phyloP scores from a whole-genome alignment of 1,140 invertebrate species.

The Drosophila lacertosa region DNA sequence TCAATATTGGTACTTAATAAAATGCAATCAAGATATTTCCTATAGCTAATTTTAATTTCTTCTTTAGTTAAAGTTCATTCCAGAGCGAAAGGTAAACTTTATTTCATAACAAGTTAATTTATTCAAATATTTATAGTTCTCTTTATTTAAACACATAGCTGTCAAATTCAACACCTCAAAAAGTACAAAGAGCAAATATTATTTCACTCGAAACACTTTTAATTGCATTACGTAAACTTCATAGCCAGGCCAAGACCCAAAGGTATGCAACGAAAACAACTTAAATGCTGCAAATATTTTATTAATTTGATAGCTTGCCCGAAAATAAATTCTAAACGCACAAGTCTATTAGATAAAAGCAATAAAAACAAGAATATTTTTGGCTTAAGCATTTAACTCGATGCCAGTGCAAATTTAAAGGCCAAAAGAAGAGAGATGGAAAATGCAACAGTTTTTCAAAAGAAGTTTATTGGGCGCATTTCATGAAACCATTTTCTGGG shows the following conservation, averaged over 20 bases:
- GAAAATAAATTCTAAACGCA: not conserved
- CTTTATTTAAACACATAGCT: too few species aligned
- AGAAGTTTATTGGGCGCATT: slow-evolving; percentile 53
- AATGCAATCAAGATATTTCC: too few species aligned
- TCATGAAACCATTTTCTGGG: slow-evolving; percentile 44
- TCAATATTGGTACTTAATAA: too few species aligned
- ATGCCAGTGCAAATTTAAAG: not conserved
- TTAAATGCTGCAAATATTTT: not conserved
- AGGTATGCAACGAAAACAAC: not conserved
- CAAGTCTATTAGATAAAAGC: not conserved
- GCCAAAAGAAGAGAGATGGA: slow-evolving; percentile 30
- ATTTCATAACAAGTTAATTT: too few species aligned
- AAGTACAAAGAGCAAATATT: too few species aligned
- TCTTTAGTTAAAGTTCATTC: too few species aligned
- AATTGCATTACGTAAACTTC: not conserved
- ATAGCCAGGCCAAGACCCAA: not conserved
- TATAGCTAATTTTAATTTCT: too few species aligned
- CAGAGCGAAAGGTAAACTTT: too few species aligned
- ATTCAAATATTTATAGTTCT: too few species aligned
- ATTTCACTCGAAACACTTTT: too few species aligned
- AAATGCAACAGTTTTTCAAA: slow-evolving; percentile 61
- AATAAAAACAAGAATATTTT: not conserved
- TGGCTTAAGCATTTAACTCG: not conserved
- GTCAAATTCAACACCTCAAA: too few species aligned
- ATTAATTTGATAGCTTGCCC: not conserved